Percentiles rank a stretch among this genome's conserved stretches.
Conservation (phyloP, 1,140 invertebrate species). For the Drosophila nasuta region DNA sequence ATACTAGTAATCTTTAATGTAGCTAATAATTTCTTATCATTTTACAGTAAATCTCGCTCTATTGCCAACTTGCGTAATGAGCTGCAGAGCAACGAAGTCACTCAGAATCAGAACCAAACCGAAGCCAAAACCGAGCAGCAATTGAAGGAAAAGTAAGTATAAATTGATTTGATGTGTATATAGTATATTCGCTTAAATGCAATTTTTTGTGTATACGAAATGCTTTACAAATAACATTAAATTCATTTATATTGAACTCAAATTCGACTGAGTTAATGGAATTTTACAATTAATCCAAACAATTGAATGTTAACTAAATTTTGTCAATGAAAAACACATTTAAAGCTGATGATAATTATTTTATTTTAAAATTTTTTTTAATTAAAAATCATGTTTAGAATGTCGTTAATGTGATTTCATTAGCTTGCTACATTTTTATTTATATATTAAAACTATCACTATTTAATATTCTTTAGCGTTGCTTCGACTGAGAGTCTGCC, state of each 20-base stretch:
- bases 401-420: too few species aligned
- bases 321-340: too few species aligned
- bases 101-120: slow-evolving; percentile 16
- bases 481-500: not conserved
- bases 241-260: not conserved
- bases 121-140: slow-evolving; percentile 28
- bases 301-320: too few species aligned
- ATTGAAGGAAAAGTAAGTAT: slow-evolving; percentile 41
- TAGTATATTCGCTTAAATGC: too few species aligned
- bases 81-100: slow-evolving; percentile 47
- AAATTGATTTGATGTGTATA: not conserved
- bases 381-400: too few species aligned
- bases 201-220: not conserved
- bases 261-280: too few species aligned
- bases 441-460: not conserved
- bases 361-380: too few species aligned
- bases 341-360: too few species aligned
- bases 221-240: not conserved
- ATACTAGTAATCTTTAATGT: not conserved
- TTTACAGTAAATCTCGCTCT: slow-evolving; percentile 62
- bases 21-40: not conserved
- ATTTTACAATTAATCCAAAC: too few species aligned
- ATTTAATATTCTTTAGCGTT: not conserved
- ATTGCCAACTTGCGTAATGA: slow-evolving; percentile 61
- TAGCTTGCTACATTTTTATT: too few species aligned